These are phyloP conservation scores for Chelon auratus DNA, from an alignment of 2,797 vertebrate species.

Conservation along the genomic window DNA sequence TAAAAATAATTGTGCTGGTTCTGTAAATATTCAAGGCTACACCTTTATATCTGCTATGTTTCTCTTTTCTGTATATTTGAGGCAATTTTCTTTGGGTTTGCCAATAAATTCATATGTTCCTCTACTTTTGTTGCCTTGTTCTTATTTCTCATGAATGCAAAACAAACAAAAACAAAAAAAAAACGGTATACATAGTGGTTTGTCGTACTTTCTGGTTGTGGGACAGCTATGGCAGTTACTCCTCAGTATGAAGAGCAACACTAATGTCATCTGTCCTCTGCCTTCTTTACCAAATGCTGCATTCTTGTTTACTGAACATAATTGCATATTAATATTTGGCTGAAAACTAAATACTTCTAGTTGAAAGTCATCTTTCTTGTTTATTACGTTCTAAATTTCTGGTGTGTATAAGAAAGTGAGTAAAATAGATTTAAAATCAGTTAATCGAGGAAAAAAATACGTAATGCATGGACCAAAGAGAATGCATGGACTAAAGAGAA, in stretches of 20 bases:
- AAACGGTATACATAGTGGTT: neutral
- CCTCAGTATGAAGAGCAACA: neutral
- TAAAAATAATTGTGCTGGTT: conserved; percentile 67
- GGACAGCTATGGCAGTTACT: neutral
- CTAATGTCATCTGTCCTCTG: neutral
- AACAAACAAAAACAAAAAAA: neutral
- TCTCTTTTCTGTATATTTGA: conserved; percentile 83
- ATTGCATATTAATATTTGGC: neutral
- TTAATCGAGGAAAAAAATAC: fast-evolving
- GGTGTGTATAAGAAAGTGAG: neutral
- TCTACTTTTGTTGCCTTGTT: conserved; percentile 30
- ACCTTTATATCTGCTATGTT: conserved; percentile 78
- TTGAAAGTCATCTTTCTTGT: neutral
- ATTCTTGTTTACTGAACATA: neutral
- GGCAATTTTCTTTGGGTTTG: conserved; percentile 76
- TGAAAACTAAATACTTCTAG: too few relatives aligned
- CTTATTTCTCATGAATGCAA: conserved; percentile 13
- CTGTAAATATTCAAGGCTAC: conserved; percentile 80
- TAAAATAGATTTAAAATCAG: neutral
- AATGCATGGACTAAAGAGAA: neutral
- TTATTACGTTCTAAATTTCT: neutral
- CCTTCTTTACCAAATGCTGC: neutral
- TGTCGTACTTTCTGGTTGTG: neutral
- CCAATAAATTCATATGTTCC: conserved; percentile 83
- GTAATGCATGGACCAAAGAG: fast-evolving